phyloP scores from a whole-genome alignment of 2,113 vertebrate genomes.

The Glaucidium brasilianum region DNA sequence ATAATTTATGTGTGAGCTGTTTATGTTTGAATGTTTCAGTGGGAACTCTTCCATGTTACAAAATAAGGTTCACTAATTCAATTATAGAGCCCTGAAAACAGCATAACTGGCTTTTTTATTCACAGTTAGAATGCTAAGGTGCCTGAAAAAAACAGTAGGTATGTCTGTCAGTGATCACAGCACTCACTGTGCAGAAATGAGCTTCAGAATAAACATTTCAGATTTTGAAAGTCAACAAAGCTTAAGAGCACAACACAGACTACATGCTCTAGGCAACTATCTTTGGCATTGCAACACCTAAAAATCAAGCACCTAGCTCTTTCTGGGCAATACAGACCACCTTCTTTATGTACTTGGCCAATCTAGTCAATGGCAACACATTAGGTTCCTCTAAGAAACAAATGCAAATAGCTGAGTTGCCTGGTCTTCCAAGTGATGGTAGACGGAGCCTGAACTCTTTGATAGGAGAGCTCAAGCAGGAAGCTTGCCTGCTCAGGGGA shows the following conservation, averaged over 20 bases:
- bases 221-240: neutral
- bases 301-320: neutral
- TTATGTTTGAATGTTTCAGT: slow-evolving; percentile 14
- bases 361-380: neutral
- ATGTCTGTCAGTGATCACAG: neutral
- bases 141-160: slow-evolving; percentile 6
- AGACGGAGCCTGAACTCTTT: neutral
- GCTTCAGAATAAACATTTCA: slow-evolving; percentile 9
- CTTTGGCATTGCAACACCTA: neutral
- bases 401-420: neutral
- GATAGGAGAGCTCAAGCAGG: neutral
- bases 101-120: neutral
- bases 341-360: neutral
- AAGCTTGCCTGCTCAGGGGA: neutral
- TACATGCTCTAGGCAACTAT: neutral
- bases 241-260: neutral
- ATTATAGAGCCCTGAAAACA: neutral
- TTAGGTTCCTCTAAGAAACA: neutral
- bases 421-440: neutral
- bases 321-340: neutral
- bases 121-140: slow-evolving; percentile 8
- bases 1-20: slow-evolving; percentile 21
- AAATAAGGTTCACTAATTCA: slow-evolving; percentile 27
- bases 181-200: neutral
- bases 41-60: neutral